Evolutionary conservation across 2,113 vertebrate genomes (phyloP).

Genomic region (Gymnobelideus leadbeateri): DNA sequence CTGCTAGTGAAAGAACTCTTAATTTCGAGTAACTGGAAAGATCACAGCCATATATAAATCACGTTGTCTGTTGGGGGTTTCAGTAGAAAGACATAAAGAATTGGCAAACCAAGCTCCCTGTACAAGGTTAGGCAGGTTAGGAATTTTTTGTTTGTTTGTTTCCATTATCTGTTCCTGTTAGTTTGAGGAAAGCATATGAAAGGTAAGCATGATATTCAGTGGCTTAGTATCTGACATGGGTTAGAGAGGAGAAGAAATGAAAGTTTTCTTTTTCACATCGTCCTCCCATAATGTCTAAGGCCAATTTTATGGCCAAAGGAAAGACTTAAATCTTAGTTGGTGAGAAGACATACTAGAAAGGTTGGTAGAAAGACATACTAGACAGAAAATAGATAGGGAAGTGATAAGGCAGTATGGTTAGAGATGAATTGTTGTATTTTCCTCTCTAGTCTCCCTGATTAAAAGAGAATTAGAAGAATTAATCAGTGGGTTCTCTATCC

Average conservation of each 20-base stretch:
- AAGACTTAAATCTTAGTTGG: not conserved
- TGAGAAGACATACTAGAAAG: too few species aligned
- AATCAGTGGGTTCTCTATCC: not conserved
- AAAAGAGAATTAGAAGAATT: not conserved
- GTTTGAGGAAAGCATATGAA: not conserved
- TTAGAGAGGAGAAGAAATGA: not conserved
- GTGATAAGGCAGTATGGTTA: not conserved
- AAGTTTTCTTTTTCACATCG: not conserved
- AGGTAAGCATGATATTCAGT: not conserved
- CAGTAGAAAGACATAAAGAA: not conserved
- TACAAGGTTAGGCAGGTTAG: not conserved
- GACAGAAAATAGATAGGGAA: not conserved
- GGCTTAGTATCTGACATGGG: not conserved
- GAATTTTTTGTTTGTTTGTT: not conserved
- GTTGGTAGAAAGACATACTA: not conserved
- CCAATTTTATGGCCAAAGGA: not conserved
- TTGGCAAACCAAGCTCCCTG: not conserved
- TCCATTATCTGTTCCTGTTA: not conserved
- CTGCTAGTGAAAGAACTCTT: not conserved
- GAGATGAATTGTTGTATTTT: not conserved
- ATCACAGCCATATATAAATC: not conserved
- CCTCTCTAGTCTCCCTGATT: not conserved
- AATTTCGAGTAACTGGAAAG: constrained; percentile 40
- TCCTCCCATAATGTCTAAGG: not conserved
- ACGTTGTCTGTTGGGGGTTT: not conserved